phyloP scores from a whole-genome alignment of 2,888 invertebrate species.

The Patella ulyssiponensis region DNA sequence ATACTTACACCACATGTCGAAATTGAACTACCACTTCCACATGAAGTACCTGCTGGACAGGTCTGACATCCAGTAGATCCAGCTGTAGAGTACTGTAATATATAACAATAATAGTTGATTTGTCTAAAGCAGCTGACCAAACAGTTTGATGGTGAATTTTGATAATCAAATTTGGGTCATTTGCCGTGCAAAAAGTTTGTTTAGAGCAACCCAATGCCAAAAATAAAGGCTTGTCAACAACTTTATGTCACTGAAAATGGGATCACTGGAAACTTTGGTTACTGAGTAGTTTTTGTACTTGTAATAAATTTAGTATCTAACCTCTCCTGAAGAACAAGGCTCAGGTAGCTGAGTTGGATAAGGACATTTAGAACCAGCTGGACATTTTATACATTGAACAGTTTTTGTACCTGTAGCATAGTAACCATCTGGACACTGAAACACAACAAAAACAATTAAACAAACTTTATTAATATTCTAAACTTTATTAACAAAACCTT shows the following conservation, averaged over 20 bases:
- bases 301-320: constrained; percentile 24
- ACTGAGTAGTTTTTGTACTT: too few species aligned
- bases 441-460: constrained; percentile 14
- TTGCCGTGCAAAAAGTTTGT: too few species aligned
- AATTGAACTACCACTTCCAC: constrained; percentile 44
- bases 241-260: too few species aligned
- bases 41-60: constrained; percentile 59
- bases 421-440: constrained; percentile 62
- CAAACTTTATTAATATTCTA: background rate
- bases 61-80: constrained; percentile 56
- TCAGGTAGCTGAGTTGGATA: constrained; percentile 51
- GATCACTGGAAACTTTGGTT: too few species aligned
- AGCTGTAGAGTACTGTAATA: constrained; percentile 54
- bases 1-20: constrained; percentile 50
- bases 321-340: constrained; percentile 55
- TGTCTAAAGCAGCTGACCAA: too few species aligned
- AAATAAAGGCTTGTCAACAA: too few species aligned
- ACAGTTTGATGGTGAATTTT: too few species aligned
- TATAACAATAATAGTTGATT: background rate
- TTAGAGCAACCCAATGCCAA: too few species aligned
- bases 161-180: too few species aligned
- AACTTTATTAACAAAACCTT: background rate
- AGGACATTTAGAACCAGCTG: constrained; percentile 62
- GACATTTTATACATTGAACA: constrained; percentile 59
- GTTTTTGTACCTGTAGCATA: constrained; percentile 50